A percentile compares a stretch with the other conserved stretches of the same genome.
Conservation (phyloP, 2,113 vertebrate species). For the Seriola quinqueradiata region DNA sequence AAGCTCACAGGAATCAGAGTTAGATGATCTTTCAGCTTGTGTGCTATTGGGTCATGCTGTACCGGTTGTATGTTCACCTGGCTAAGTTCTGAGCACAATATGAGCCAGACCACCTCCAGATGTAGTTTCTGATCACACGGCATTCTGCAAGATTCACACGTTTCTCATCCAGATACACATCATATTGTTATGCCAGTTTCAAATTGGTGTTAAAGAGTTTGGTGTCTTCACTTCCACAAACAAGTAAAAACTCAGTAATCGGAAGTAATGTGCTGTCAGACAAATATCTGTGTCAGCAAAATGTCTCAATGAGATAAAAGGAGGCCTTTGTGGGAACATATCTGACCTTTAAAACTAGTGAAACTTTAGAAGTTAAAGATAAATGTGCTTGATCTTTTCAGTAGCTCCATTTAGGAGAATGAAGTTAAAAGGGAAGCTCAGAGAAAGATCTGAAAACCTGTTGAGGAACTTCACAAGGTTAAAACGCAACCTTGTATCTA, state of each 20-base stretch:
- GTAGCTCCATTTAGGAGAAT: background rate
- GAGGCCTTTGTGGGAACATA: background rate
- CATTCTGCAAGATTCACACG: background rate
- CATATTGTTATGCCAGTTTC: too few species aligned
- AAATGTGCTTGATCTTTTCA: background rate
- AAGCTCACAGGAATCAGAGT: too few species aligned
- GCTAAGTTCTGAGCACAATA: too few species aligned
- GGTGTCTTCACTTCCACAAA: too few species aligned
- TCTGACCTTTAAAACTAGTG: background rate
- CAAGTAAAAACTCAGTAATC: background rate
- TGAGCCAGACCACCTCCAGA: background rate
- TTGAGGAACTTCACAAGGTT: background rate
- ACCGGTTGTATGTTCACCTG: background rate
- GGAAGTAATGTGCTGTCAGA: background rate
- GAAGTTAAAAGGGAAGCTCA: background rate
- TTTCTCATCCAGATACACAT: too few species aligned
- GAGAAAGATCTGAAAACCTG: background rate
- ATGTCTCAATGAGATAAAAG: background rate
- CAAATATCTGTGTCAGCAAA: background rate
- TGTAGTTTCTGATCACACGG: background rate
- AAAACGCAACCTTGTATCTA: conserved; percentile 17
- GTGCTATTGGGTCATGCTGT: background rate
- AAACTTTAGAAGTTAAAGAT: background rate
- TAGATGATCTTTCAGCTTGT: too few species aligned
- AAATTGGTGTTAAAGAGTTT: too few species aligned